Base-by-base conservation (phyloP, 2,797 vertebrate species). In the Smutsia gigantea region DNA sequence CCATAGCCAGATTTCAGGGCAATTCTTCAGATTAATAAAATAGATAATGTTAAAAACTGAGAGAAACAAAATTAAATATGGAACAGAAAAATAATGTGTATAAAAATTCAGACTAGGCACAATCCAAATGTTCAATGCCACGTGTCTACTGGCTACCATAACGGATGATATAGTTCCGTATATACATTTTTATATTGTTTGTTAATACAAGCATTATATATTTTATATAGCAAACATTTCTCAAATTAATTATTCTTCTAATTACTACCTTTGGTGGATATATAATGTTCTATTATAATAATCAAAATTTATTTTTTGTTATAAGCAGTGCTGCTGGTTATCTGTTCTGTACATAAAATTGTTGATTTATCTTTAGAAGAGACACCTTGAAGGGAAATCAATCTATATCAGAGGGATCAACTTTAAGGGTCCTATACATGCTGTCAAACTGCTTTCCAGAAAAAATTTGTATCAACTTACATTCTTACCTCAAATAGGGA, bases 1-100 rank as follows among this genome's bases (percentile, higher is more conserved):
- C 99, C 99, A 75, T 99, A 99, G 94, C 99, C 99, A 86, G 99
- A 99, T 98, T 99, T 99, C 95, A 99, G 98, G 25, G 99, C 99
- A 94, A 99, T 99, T 98, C 99, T 99, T 93, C 68, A 77, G 18
- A 68, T 74, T 85, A 95, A 98, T 31, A 92, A 90, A 90, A 95
- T 51, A 82, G 0, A 2, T 0, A 87, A 94, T 69, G 59, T 95
- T 95, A 94, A 94, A 93, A 92, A 93, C 6, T 13, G 27, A 91
- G 59, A 68, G 39, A 78, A 87, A 84, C 7, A 88, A 87, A 64
- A 88, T 82, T 57, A 96, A 97, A 77, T 46, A 86, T 63, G 37
- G n/a, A 95, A 87, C 55, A 77, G 61, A 87, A 86, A 83, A 78
- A 84, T 21, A 14, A 13, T 75, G 7, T 11, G 14, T 23, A 59